Percentiles rank a stretch among this genome's conserved stretches.
Conservation (phyloP, 2,797 vertebrate genomes). For the Hypotaenidia okinawae region DNA sequence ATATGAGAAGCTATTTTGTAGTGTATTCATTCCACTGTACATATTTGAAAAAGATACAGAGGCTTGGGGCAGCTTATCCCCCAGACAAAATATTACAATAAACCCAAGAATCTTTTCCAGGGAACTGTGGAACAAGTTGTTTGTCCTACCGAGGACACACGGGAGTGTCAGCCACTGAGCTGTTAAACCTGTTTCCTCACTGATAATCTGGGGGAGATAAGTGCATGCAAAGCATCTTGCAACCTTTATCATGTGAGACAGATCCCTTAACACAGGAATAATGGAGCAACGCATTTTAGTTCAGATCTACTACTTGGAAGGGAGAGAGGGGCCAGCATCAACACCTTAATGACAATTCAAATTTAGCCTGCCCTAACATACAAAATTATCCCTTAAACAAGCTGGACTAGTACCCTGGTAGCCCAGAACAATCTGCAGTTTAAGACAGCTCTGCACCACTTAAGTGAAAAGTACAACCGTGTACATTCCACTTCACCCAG, state of each 20-base stretch:
- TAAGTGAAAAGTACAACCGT: not conserved
- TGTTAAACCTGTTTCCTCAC: not conserved
- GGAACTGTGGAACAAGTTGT: not conserved
- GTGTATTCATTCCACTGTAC: rapidly evolving
- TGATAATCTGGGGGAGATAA: not conserved
- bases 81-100: not conserved
- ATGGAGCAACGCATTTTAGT: not conserved
- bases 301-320: not conserved
- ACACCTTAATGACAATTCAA: not conserved
- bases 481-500: not conserved
- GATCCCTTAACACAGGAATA: not conserved
- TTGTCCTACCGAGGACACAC: not conserved
- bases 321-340: not conserved
- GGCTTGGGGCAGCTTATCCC: not conserved
- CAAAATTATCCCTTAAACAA: not conserved
- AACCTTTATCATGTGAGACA: not conserved
- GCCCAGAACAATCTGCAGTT: not conserved
- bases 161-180: not conserved
- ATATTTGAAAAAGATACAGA: not conserved
- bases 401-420: not conserved
- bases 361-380: not conserved
- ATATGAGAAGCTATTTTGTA: not conserved
- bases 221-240: not conserved
- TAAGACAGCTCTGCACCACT: not conserved
- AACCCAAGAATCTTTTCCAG: not conserved